phyloP scores from a whole-genome alignment of 2,797 vertebrate genomes.

The Sebastes oblongus region DNA sequence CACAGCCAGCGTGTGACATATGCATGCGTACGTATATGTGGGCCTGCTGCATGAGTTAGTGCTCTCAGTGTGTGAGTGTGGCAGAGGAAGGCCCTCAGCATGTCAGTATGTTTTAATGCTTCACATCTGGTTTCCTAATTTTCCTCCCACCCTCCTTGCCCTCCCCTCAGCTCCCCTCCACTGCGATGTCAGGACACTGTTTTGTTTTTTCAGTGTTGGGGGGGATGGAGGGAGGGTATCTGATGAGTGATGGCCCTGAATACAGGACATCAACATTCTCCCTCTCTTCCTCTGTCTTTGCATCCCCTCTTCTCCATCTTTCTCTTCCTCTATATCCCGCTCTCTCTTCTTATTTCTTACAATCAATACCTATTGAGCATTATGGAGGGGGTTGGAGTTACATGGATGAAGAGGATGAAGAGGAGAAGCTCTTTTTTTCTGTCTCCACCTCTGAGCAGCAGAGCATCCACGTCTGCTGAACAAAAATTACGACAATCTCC shows the following conservation, averaged over 20 bases:
- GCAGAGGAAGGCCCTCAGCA: constrained; percentile 79
- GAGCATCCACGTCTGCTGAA: constrained; percentile 10
- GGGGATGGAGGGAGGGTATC: constrained; percentile 50
- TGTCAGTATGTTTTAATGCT: constrained; percentile 86
- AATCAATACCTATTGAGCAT: neutral
- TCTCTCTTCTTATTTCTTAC: constrained; percentile 17
- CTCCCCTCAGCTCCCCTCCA: constrained; percentile 59
- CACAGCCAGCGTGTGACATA: constrained; percentile 48
- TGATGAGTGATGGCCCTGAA: constrained; percentile 84
- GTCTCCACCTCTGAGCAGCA: constrained; percentile 3
- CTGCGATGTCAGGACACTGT: constrained; percentile 82
- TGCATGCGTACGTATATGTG: constrained; percentile 45
- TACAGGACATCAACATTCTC: constrained; percentile 77
- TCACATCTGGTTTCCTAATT: constrained; percentile 89
- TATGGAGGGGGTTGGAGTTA: neutral
- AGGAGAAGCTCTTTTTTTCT: neutral
- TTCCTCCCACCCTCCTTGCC: constrained; percentile 59
- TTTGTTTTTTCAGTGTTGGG: constrained; percentile 82
- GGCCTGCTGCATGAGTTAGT: constrained; percentile 73
- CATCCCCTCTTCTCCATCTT: constrained; percentile 32
- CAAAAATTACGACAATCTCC: constrained; percentile 24
- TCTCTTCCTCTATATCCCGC: constrained; percentile 15
- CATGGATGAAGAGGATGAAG: neutral
- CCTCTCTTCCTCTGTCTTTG: constrained; percentile 50
- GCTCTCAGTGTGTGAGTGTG: constrained; percentile 76